Evolutionary conservation across 2,797 vertebrate genomes (phyloP), one percentile per base, ranked within the genome.

Genomic region (Labeo calbasu): DNA sequence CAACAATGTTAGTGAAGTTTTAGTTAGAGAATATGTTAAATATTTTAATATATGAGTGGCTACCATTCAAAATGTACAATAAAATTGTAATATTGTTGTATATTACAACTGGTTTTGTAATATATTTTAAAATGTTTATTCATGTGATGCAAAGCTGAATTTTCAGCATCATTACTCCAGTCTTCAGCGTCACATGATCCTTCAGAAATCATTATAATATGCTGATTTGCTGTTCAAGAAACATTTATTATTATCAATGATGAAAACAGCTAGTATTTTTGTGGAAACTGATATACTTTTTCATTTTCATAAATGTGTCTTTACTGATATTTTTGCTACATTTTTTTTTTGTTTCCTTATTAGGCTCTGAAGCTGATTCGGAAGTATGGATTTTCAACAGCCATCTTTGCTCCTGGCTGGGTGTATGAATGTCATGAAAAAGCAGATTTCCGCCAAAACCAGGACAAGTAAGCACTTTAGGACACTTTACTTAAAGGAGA

Each of bases 381-480:
- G 9, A 95, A 95, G 85, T 90, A 96, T 0, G 91, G 93, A 75
- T 94, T 99, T 87, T 99, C 98, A 0, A 90, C 91, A 0, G 98
- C 98, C 66, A 93, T 99, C 87, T 99, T 99, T 0, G 98, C 98
- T 55, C 97, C 98, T 0, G 98, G 98, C 88, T 99, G 98, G 98
- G 98, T 99, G 28, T 98, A 98, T 0, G 98, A 99, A 91, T 91
- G 92, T 78, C 87, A 95, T 28, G 95, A 97, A 2, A 96, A 95
- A 89, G 90, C 81, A 0, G 89, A 96, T n/a, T 99, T 99, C 91
- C 93, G 95, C 66, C 88, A 92, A 79, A 96, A 98, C 0, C 96
- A 99, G 92, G 95, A 98, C 93, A 97, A 88, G 98, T 99, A 90
- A 95, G 96, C 40, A 2, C 11, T 32, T 12, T 23, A 72, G 8